phyloP scores from a whole-genome alignment of 2,888 invertebrate genomes.

The Rhingia campestris region DNA sequence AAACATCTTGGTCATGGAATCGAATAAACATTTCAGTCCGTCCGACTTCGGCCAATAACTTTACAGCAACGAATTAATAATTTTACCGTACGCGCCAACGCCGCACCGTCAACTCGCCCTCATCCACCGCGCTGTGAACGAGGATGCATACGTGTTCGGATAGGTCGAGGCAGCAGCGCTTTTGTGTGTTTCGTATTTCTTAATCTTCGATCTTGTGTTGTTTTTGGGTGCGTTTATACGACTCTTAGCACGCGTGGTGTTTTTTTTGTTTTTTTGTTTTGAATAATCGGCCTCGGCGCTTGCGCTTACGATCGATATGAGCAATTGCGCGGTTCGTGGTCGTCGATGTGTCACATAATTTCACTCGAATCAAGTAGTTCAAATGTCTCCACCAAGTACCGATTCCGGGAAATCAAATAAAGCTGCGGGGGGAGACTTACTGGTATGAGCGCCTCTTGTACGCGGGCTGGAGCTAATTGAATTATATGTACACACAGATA shows the following conservation, averaged over 20 bases:
- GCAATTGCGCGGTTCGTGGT: conserved; percentile 25
- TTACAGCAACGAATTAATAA: conserved; percentile 80
- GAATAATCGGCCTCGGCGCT: conserved; percentile 45
- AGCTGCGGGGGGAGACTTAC: not conserved
- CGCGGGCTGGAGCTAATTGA: not conserved
- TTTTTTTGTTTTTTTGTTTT: conserved; percentile 67
- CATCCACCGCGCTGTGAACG: not conserved
- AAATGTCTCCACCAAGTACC: conserved; percentile 2
- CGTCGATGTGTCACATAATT: conserved; percentile 61
- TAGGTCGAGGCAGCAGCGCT: conserved; percentile 43
- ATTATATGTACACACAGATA: conserved; percentile 1
- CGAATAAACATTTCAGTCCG: conserved; percentile 81
- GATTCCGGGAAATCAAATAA: conserved; percentile 43
- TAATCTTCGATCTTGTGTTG: conserved; percentile 63
- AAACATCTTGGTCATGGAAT: conserved; percentile 81
- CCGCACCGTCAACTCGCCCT: conserved; percentile 21
- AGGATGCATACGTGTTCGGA: conserved; percentile 12
- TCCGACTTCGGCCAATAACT: conserved; percentile 80
- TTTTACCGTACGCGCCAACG: conserved; percentile 65
- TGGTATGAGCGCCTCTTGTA: not conserved
- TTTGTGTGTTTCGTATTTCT: conserved; percentile 38
- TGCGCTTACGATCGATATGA: conserved; percentile 52
- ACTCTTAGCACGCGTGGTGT: conserved; percentile 65
- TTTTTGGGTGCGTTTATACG: conserved; percentile 60
- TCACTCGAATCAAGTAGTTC: conserved; percentile 37